Percentiles rank a stretch among this genome's conserved stretches.
Evolutionary conservation across 2,113 vertebrate genomes (phyloP).

Genomic region (Grammomys surdaster): DNA sequence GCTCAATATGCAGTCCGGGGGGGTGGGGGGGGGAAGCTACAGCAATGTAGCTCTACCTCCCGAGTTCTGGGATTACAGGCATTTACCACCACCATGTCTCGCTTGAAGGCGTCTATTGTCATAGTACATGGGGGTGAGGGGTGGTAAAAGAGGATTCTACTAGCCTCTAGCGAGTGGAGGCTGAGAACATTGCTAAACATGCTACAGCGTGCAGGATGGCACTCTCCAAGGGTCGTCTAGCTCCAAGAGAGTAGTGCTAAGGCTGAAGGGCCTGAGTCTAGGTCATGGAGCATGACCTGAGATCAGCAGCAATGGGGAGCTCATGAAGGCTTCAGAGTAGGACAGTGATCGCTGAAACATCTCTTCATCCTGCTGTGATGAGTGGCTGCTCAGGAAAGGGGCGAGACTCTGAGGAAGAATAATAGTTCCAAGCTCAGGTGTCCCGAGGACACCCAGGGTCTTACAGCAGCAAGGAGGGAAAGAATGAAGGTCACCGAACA

Average conservation of each 20-base stretch:
- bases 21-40: background rate
- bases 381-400: background rate
- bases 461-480: background rate
- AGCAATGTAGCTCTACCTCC: background rate
- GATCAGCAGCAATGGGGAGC: too few species aligned
- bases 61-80: background rate
- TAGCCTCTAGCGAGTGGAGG: background rate
- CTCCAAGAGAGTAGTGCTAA: background rate
- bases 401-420: background rate
- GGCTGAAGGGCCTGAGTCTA: background rate
- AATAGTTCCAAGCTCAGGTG: background rate
- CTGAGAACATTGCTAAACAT: background rate
- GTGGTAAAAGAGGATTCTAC: background rate
- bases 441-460: too few species aligned
- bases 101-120: background rate
- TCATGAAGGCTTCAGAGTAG: background rate
- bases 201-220: background rate
- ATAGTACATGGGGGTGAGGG: background rate
- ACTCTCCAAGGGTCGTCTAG: background rate
- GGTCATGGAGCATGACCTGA: rapidly evolving
- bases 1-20: background rate
- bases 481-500: background rate
- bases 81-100: background rate
- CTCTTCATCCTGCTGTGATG: background rate
- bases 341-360: background rate